A percentile compares a stretch with the other conserved stretches of the same genome.
phyloP scores from a whole-genome alignment of 2,113 vertebrate genomes.

The Oncorhynchus masou region DNA sequence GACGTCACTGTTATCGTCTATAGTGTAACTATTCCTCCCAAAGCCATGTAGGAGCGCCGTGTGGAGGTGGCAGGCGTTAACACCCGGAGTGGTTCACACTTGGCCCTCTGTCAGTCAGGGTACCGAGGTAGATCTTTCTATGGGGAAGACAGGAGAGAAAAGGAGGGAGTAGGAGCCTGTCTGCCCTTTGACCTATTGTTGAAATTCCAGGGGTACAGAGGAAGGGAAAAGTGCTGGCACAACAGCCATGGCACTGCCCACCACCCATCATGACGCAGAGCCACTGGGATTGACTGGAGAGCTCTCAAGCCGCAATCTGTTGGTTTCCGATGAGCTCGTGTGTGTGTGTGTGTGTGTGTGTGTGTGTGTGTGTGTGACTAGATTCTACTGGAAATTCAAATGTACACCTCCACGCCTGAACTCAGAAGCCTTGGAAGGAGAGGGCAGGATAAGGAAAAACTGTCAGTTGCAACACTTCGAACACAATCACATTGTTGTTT shows the following conservation, averaged over 20 bases:
- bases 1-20: slow-evolving; percentile 58
- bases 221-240: slow-evolving; percentile 55
- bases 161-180: slow-evolving; percentile 30
- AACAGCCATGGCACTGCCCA: slow-evolving; percentile 28
- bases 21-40: slow-evolving; percentile 74
- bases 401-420: slow-evolving; percentile 76
- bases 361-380: slow-evolving; percentile 32
- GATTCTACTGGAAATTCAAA: slow-evolving; percentile 70
- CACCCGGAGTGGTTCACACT: no score
- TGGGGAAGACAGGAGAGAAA: not conserved
- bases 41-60: slow-evolving; percentile 82
- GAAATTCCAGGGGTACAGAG: not conserved
- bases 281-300: slow-evolving; percentile 35
- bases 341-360: slow-evolving; percentile 10
- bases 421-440: slow-evolving; percentile 70
- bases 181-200: slow-evolving; percentile 23
- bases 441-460: slow-evolving; percentile 55
- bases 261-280: slow-evolving; percentile 39
- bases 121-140: slow-evolving; percentile 56
- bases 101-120: slow-evolving; percentile 28
- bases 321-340: slow-evolving; percentile 19
- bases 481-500: slow-evolving; percentile 42
- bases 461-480: slow-evolving; percentile 49
- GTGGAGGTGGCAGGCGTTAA: not conserved
- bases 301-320: slow-evolving; percentile 42